Percentiles rank a stretch among this genome's conserved stretches.
These are phyloP conservation scores for Candidula unifasciata DNA, from an alignment of 2,888 invertebrate species.

Conservation along the genomic window DNA sequence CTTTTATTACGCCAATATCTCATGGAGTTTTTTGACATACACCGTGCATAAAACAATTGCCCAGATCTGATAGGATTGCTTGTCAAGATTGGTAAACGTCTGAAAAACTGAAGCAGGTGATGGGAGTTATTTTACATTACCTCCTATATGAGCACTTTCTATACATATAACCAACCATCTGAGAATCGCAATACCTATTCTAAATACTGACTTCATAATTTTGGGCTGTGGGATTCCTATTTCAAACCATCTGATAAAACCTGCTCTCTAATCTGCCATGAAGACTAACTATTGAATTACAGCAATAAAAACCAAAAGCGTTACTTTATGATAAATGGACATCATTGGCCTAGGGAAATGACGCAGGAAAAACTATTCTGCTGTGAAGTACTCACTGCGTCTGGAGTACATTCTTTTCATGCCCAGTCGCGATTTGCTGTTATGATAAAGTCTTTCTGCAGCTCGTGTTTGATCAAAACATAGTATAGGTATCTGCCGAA, in stretches of 20 bases:
- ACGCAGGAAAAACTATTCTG: neutral
- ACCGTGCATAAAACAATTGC: constrained; percentile 44
- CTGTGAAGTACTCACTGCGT: constrained; percentile 41
- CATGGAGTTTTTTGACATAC: constrained; percentile 48
- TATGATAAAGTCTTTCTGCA: constrained; percentile 44
- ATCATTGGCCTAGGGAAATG: neutral
- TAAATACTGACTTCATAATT: too few relatives aligned
- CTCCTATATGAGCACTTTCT: neutral
- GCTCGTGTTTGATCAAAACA: constrained; percentile 31
- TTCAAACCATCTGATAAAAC: too few relatives aligned
- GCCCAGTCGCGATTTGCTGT: constrained; percentile 47
- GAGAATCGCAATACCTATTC: too few relatives aligned
- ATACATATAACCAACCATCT: too few relatives aligned
- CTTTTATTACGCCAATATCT: constrained; percentile 43
- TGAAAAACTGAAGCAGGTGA: constrained; percentile 44
- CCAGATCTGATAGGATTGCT: constrained; percentile 27
- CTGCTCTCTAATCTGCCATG: too few relatives aligned
- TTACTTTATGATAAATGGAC: too few relatives aligned
- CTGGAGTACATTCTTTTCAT: constrained; percentile 49
- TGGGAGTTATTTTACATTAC: neutral
- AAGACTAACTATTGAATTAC: too few relatives aligned
- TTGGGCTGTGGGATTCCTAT: too few relatives aligned
- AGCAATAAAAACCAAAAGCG: too few relatives aligned
- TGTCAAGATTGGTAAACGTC: constrained; percentile 43
- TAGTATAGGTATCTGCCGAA: constrained; percentile 46